Evolutionary conservation across 2,888 invertebrate species (phyloP).

Genomic region (Diploptera punctata): DNA sequence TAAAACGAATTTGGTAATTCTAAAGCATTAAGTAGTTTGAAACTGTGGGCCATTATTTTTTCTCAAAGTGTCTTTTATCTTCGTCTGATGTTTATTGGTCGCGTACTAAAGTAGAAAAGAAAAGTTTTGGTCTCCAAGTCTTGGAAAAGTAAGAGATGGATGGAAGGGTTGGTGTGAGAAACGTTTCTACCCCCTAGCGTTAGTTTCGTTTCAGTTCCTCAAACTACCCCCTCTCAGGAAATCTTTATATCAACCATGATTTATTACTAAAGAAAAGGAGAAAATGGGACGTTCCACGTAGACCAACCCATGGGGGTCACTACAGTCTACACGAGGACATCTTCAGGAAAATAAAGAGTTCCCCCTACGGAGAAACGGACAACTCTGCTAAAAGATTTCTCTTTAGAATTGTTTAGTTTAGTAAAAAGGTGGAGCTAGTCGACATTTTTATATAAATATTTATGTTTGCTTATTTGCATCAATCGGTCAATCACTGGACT

Average conservation of each 20-base stretch:
- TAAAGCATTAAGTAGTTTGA: not conserved
- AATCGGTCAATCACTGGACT: no score
- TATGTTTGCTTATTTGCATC: no score
- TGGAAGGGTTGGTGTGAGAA: not conserved
- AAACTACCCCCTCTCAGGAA: not conserved
- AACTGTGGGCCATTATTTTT: not conserved
- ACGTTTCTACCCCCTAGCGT: not conserved
- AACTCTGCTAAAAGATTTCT: no score
- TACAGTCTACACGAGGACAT: not conserved
- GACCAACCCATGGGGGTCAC: not conserved
- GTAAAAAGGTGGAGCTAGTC: no score
- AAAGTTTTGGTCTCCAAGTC: not conserved
- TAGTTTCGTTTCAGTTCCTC: conserved; percentile 10
- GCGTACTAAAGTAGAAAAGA: not conserved
- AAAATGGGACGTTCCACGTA: conserved; percentile 12
- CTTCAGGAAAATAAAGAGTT: not conserved
- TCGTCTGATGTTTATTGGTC: not conserved
- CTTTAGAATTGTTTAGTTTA: no score
- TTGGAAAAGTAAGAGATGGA: not conserved
- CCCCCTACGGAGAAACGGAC: not conserved
- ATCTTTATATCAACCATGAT: conserved; percentile 21
- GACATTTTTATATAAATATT: no score
- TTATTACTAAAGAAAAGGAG: conserved; percentile 7
- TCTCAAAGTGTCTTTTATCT: not conserved
- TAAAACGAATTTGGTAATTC: conserved; percentile 11